phyloP scores from a whole-genome alignment of 2,888 invertebrate genomes.

The Drosophila nr. medialis region DNA sequence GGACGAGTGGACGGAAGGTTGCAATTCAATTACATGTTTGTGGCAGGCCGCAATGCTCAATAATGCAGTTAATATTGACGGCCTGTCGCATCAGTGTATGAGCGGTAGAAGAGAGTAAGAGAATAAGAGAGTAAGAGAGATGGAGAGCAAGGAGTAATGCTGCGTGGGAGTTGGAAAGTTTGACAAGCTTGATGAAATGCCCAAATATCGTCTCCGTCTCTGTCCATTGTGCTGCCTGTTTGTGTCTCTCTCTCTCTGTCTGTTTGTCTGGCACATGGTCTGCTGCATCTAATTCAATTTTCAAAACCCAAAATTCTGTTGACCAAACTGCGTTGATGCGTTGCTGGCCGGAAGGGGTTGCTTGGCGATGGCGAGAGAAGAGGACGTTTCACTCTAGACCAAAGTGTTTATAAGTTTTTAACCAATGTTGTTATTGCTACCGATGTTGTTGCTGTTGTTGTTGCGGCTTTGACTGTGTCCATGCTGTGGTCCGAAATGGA shows the following conservation, averaged over 20 bases:
- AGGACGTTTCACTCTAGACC: slow-evolving; percentile 27
- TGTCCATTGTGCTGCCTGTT: slow-evolving; percentile 3
- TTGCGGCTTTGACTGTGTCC: slow-evolving; percentile 51
- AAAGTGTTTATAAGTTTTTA: slow-evolving; percentile 78
- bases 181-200: slow-evolving; percentile 61
- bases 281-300: slow-evolving; percentile 81
- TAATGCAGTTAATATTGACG: slow-evolving; percentile 79
- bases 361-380: slow-evolving; percentile 12
- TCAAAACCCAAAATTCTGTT: slow-evolving; percentile 78
- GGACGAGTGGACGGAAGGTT: slow-evolving; percentile 61
- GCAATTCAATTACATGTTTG: slow-evolving; percentile 80
- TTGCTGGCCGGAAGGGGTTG: slow-evolving; percentile 41
- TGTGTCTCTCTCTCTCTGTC: slow-evolving; percentile 10
- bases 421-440: slow-evolving; percentile 51
- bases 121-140: background rate
- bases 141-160: background rate
- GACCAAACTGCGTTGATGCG: slow-evolving; percentile 73
- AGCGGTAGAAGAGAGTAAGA: background rate
- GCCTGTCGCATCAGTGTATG: slow-evolving; percentile 22
- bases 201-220: slow-evolving; percentile 22
- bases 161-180: slow-evolving; percentile 35
- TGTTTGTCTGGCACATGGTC: slow-evolving; percentile 68
- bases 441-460: slow-evolving; percentile 45
- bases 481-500: slow-evolving; percentile 72
- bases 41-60: slow-evolving; percentile 80